Conservation (phyloP, 2,797 vertebrate genomes). For the Poecilia velifera region DNA sequence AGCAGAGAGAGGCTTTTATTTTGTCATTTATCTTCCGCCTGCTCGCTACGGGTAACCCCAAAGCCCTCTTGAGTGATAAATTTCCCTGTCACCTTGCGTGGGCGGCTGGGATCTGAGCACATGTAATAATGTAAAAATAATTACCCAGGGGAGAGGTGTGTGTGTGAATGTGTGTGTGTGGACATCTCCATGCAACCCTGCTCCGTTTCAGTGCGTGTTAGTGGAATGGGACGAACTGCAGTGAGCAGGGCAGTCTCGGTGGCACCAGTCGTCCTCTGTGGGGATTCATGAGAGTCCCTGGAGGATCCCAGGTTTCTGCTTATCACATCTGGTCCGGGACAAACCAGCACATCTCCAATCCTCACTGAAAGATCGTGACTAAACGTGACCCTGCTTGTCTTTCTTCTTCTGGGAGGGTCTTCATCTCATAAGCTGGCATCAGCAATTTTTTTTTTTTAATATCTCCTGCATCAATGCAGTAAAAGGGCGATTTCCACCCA, state of each 20-base stretch:
- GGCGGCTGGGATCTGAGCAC: conserved; percentile 85
- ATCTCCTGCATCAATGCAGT: conserved; percentile 25
- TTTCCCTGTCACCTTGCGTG: conserved; percentile 85
- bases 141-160: conserved; percentile 84
- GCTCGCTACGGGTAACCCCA: conserved; percentile 67
- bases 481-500: conserved; percentile 45
- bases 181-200: conserved; percentile 54
- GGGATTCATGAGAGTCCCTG: conserved; percentile 65
- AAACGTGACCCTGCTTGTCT: conserved; percentile 57
- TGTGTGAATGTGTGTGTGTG: conserved; percentile 44
- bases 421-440: conserved; percentile 20
- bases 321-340: conserved; percentile 72
- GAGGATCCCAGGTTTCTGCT: conserved; percentile 60
- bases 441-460: not conserved
- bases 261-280: conserved; percentile 77
- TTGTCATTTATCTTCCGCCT: conserved; percentile 85
- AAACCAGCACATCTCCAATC: conserved; percentile 68
- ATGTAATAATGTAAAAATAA: conserved; percentile 91
- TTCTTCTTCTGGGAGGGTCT: conserved; percentile 36
- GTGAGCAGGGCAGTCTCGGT: conserved; percentile 74
- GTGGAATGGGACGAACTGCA: conserved; percentile 55
- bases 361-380: conserved; percentile 53
- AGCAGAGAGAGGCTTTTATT: conserved; percentile 86
- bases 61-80: conserved; percentile 83
- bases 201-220: conserved; percentile 55